Evolutionary conservation across 2,797 vertebrate species (phyloP), one percentile per base, ranked within the genome.

Genomic region (Sciaenops ocellatus): DNA sequence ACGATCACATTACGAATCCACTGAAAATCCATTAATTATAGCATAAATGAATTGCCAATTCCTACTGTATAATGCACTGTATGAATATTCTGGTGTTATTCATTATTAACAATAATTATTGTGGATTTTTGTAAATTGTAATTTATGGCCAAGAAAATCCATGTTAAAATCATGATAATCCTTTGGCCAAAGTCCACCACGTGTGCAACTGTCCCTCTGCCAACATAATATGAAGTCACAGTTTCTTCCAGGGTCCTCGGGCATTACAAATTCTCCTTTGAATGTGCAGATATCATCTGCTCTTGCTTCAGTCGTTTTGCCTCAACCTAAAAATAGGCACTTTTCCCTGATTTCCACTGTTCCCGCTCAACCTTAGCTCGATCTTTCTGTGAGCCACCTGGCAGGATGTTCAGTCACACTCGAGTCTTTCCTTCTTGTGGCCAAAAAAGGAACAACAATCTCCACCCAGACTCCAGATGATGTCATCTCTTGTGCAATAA

Each of bases 321-420:
- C 38, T 82, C 52, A 42, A 56, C 82, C 79, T 88, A 85, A 85
- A 86, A 87, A 80, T 87, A 84, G 65, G 2, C 63, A 26, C 10
- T 24, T 73, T 46, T 66, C 61, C 59, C 66, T 52, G 20, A 74
- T 78, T 83, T 73, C 69, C 41, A 67, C 50, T 70, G 63, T 64
- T 81, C 51, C 52, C 52, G 57, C 60, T 85, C 56, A 63, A 62
- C 86, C 73, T 50, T 11, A 24, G 42, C 65, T 64, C 28, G 5
- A 56, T 52, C 48, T 54, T 11, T 63, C 42, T 67, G n/a, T 47
- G 11, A 38, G 64, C 70, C 54, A 63, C 69, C 57, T 59, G 60
- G n/a, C 47, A 52, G 26, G 67, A 66, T 76, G 66, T 57, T 84
- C 68, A 78, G 60, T 13, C 62, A 59, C 56, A 24, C 22, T 44